Conservation (phyloP, 2,888 invertebrate genomes). For the Leucozona laternaria region DNA sequence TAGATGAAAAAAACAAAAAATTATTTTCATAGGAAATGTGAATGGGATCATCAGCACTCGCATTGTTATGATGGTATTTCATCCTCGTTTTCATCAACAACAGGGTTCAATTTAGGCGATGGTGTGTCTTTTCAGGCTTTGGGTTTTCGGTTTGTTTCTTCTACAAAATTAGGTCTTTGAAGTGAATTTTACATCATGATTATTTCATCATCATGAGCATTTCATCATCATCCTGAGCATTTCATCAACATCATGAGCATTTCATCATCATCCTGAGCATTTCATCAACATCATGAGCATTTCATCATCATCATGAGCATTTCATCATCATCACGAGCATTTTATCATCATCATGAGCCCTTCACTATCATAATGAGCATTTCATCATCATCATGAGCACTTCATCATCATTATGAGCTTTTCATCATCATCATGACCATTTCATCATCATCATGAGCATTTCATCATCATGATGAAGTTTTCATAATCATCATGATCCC, state of each 20-base stretch:
- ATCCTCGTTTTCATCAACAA: constrained; percentile 9
- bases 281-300: no score
- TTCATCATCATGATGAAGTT: no score
- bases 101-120: not conserved
- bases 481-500: no score
- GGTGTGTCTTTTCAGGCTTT: not conserved
- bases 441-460: not conserved
- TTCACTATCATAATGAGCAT: not conserved
- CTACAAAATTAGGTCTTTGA: not conserved
- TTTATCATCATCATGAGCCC: no score
- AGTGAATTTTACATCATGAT: not conserved
- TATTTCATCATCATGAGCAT: no score
- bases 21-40: constrained; percentile 44
- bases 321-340: no score
- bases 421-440: no score
- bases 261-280: no score
- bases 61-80: constrained; percentile 28
- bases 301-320: no score
- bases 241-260: not conserved
- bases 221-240: no score
- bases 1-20: not conserved
- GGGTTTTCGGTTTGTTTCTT: not conserved
- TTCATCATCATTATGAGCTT: not conserved
- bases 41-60: constrained; percentile 38
- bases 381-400: not conserved